Percentiles rank a stretch among this genome's conserved stretches.
Conservation (phyloP, 2,113 vertebrate species). For the Gadus chalcogrammus region DNA sequence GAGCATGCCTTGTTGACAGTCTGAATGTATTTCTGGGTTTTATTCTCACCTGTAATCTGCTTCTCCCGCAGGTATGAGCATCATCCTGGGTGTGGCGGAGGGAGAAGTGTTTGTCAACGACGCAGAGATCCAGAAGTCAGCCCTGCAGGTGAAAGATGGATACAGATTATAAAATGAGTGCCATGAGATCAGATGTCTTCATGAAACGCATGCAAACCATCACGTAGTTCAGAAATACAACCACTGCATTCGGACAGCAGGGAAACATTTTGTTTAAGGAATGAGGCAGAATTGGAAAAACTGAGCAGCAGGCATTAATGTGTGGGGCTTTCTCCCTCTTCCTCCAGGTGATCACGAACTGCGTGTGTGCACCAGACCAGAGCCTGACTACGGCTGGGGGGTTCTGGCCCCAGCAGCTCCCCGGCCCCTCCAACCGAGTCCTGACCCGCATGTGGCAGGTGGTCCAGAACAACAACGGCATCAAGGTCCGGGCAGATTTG, state of each 20-base stretch:
- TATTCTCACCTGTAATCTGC: too few species aligned
- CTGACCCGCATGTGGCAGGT: slow-evolving; percentile 94
- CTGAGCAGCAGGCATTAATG: too few species aligned
- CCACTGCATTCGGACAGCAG: too few species aligned
- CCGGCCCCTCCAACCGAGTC: slow-evolving; percentile 76
- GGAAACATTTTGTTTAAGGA: too few species aligned
- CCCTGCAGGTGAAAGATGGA: slow-evolving; percentile 75
- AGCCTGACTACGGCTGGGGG: slow-evolving; percentile 85
- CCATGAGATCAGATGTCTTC: too few species aligned
- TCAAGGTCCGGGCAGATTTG: slow-evolving; percentile 72
- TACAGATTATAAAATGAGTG: too few species aligned
- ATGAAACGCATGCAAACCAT: too few species aligned
- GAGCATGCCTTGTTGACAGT: too few species aligned
- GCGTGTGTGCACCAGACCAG: slow-evolving; percentile 92
- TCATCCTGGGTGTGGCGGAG: slow-evolving; percentile 92
- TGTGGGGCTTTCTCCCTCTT: not conserved
- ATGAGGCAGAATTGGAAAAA: too few species aligned
- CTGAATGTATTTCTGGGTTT: too few species aligned
- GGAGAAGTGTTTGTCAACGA: slow-evolving; percentile 93
- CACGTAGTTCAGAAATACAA: too few species aligned
- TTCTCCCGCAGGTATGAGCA: slow-evolving; percentile 83
- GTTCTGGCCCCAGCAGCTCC: slow-evolving; percentile 73
- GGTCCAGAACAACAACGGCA: slow-evolving; percentile 95
- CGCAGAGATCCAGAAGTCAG: slow-evolving; percentile 96
- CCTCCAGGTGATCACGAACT: slow-evolving; percentile 86